These are phyloP conservation scores for Lepidocyrtinus sp. DNA, from an alignment of 2,888 invertebrate species.

Conservation along the genomic window DNA sequence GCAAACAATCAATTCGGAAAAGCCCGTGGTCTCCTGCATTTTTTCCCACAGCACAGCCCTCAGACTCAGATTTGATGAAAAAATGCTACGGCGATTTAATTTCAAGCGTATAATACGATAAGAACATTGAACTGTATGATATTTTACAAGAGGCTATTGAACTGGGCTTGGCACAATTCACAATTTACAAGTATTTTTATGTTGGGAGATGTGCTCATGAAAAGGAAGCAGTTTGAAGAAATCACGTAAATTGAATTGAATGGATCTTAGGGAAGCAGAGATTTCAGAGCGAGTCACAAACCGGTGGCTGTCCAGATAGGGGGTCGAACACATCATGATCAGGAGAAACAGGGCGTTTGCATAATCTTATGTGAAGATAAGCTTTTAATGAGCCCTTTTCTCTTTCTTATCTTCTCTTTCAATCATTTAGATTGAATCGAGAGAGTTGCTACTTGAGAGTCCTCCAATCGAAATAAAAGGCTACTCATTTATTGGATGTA, in stretches of 20 bases:
- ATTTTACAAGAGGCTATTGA: conserved; percentile 53
- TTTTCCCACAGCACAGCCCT: too few relatives aligned
- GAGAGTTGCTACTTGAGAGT: too few relatives aligned
- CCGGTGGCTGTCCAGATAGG: conserved; percentile 38
- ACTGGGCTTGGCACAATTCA: conserved; percentile 46
- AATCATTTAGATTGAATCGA: conserved; percentile 34
- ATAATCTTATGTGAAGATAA: conserved; percentile 58
- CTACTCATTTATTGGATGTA: too few relatives aligned
- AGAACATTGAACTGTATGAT: too few relatives aligned
- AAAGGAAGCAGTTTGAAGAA: too few relatives aligned
- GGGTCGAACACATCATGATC: conserved; percentile 20
- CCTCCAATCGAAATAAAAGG: too few relatives aligned
- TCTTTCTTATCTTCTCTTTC: conserved; percentile 42
- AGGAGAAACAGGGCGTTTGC: conserved; percentile 59
- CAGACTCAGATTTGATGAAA: too few relatives aligned
- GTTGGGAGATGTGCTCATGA: too few relatives aligned
- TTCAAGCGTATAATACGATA: too few relatives aligned
- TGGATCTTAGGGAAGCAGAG: conserved; percentile 15
- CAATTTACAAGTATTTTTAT: neutral
- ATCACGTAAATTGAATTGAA: conserved; percentile 57
- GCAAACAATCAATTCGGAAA: too few relatives aligned
- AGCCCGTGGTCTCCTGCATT: too few relatives aligned
- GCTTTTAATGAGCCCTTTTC: conserved; percentile 56
- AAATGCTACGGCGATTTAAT: too few relatives aligned
- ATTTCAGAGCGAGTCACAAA: neutral